These are phyloP conservation scores for Pheosia gnoma DNA, from an alignment of 2,888 invertebrate genomes.

Conservation along the genomic window DNA sequence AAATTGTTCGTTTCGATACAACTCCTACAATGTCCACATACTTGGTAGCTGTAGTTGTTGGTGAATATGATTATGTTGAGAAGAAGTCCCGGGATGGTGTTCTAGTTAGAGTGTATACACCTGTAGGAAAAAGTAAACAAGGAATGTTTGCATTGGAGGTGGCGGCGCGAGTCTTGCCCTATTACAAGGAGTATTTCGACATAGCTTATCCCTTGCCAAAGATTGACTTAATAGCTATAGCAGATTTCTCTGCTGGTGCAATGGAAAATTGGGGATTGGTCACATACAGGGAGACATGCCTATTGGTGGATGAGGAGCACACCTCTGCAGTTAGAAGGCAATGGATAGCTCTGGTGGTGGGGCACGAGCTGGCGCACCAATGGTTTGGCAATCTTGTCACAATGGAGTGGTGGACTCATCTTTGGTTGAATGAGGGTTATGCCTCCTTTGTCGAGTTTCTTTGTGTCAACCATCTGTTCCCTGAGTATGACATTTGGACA, in stretches of 20 bases:
- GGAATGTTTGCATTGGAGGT: slow-evolving; percentile 96
- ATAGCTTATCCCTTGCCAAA: slow-evolving; percentile 98
- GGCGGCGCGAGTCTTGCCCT: slow-evolving; percentile 95
- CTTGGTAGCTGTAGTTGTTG: slow-evolving; percentile 96
- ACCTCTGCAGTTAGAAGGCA: slow-evolving; percentile 93
- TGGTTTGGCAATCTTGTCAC: slow-evolving; percentile 99
- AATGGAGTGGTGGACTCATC: slow-evolving; percentile 99
- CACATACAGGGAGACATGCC: slow-evolving; percentile 95
- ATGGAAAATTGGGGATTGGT: slow-evolving; percentile 99
- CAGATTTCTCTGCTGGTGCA: slow-evolving; percentile 97
- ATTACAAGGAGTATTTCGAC: slow-evolving; percentile 97
- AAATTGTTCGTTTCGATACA: slow-evolving; percentile 88
- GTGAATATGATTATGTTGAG: slow-evolving; percentile 97
- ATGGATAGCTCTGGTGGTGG: slow-evolving; percentile 94
- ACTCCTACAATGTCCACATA: slow-evolving; percentile 98
- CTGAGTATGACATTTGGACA: slow-evolving; percentile 98
- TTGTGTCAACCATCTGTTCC: slow-evolving; percentile 96
- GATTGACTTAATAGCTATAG: slow-evolving; percentile 97
- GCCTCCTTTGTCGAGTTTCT: slow-evolving; percentile 98
- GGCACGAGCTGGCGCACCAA: slow-evolving; percentile 97
- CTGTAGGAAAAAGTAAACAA: slow-evolving; percentile 95
- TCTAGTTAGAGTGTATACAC: slow-evolving; percentile 92
- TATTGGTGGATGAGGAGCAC: slow-evolving; percentile 95
- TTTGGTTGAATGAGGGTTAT: slow-evolving; percentile 98
- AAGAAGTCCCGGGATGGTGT: slow-evolving; percentile 92